Conservation (phyloP, 2,888 invertebrate genomes). For the Gari tellinella region DNA sequence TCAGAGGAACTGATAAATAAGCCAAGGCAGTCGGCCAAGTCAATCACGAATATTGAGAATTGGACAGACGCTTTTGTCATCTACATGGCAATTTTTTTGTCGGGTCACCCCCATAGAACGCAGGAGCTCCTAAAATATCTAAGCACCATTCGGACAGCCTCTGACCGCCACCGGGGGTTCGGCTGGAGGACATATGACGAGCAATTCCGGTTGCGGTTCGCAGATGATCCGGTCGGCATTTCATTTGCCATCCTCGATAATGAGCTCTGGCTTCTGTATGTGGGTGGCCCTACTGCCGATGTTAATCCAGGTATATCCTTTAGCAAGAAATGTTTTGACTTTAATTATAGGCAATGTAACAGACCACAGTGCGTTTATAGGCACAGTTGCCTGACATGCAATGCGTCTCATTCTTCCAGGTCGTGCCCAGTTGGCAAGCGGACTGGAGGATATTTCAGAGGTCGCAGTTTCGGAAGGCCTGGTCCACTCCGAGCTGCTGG, state of each 20-base stretch:
- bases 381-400: slow-evolving; percentile 2
- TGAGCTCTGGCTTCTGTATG: no score
- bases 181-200: background rate
- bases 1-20: no score
- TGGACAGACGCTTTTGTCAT: background rate
- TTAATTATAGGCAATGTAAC: slow-evolving; percentile 2
- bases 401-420: background rate
- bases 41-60: background rate
- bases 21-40: no score
- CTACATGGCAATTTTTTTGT: background rate
- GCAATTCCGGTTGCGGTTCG: no score
- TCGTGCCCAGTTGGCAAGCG: background rate
- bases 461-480: no score
- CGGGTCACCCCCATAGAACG: background rate
- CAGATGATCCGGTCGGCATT: no score
- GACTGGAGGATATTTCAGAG: no score
- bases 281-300: no score
- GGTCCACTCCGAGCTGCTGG: no score
- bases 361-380: background rate
- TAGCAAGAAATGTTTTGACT: slow-evolving; percentile 1
- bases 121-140: background rate
- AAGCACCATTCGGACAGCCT: background rate
- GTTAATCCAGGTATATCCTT: background rate
- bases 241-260: no score
- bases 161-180: background rate